Base-by-base conservation (phyloP, 2,888 invertebrate species). In the Tenthredo mesomela region DNA sequence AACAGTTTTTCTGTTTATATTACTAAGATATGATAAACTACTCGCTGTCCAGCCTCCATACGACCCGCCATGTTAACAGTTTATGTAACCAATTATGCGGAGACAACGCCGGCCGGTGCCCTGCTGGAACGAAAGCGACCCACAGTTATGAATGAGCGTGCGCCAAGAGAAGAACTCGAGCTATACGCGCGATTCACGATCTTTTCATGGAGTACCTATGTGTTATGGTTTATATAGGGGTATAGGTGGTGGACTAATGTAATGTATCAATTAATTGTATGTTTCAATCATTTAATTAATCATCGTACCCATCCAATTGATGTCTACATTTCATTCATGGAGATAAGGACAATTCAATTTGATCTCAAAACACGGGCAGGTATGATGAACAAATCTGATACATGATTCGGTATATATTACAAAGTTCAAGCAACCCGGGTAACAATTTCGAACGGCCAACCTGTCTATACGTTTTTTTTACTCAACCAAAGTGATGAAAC, bases 1-100 rank as follows among this genome's bases (percentile, higher is more conserved):
- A 82, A 67, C 82, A 67, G 65, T 67, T 85, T 85, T 67, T 61
- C 65, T 85, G 70, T 82, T 85, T 82, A 70, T 82, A 70, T 85
- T 82, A 85, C 84, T 82, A 67, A 50, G 47, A 33, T 54, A 85
- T 85, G 84, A 85, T 82, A 70, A 85, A 85, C 82, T 82, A 70
- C 84, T 82, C 37, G 33, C 84, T 85, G 82, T 82, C 84, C 50
- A 33, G 80, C 21, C 80, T 67, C 70, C 37, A 43, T 80, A 50
- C 71, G 84, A 80, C 78, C 84, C 80, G 50, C 80, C 84, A 85
- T 82, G 84, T 85, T 85, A 85, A 85, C 84, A 85, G 84, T 85
- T 85, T 82, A 85, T 85, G 61, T 85, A 85, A 85, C 84, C 84
- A 85, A 85, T 85, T 85, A 85, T 85, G 78, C 70, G 82, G 84